Percentiles rank a stretch among this genome's conserved stretches.
These are phyloP conservation scores for Lophius americanus DNA, from an alignment of 2,797 vertebrate species.

Conservation along the genomic window DNA sequence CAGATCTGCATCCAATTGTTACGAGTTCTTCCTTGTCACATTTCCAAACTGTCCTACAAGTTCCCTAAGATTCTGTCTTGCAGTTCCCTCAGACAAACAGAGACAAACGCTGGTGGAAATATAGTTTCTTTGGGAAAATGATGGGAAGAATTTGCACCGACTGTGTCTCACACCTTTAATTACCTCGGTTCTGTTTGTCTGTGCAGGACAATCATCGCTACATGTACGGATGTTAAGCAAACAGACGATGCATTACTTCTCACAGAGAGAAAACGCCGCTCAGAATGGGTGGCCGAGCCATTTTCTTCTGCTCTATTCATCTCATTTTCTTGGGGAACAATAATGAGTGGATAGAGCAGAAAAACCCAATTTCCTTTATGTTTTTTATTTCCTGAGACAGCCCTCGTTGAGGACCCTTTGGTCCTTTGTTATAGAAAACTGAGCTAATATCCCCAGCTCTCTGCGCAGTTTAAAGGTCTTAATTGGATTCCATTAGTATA, in stretches of 20 bases:
- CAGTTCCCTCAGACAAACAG: too few relatives aligned
- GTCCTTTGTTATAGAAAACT: constrained; percentile 85
- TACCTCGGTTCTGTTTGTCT: constrained; percentile 30
- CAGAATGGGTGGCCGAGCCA: constrained; percentile 69
- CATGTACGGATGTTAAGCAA: constrained; percentile 45
- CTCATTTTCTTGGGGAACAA: constrained; percentile 80
- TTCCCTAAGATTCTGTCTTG: too few relatives aligned
- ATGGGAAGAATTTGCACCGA: constrained; percentile 33
- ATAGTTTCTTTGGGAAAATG: not conserved
- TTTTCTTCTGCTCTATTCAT: constrained; percentile 75
- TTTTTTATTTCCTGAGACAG: constrained; percentile 80
- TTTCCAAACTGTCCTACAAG: too few relatives aligned
- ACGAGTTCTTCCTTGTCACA: too few relatives aligned
- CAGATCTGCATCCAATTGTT: too few relatives aligned
- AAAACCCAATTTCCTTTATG: constrained; percentile 82
- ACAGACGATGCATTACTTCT: constrained; percentile 46
- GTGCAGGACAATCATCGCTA: constrained; percentile 28
- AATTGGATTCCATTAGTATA: constrained; percentile 87
- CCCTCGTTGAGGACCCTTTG: constrained; percentile 81
- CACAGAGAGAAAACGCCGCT: constrained; percentile 50
- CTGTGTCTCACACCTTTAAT: constrained; percentile 51
- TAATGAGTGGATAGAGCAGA: constrained; percentile 83
- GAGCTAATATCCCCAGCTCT: constrained; percentile 84
- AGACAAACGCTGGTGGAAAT: too few relatives aligned
- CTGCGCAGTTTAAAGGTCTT: constrained; percentile 82